Conservation (phyloP, 2,113 vertebrate genomes). For the Gobius niger region DNA sequence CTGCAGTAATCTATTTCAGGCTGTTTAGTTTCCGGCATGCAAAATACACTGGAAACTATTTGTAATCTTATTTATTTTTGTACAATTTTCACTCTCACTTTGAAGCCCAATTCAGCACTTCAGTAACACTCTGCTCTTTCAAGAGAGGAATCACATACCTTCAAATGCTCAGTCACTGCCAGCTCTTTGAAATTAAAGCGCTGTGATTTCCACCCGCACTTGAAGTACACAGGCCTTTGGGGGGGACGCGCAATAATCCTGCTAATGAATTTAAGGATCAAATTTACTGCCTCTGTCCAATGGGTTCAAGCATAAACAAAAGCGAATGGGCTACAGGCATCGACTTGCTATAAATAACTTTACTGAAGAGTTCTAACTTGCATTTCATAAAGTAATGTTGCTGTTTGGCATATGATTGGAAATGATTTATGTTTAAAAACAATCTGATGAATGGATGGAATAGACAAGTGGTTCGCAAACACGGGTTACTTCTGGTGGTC, state of each 20-base stretch:
- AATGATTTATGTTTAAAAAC: neutral
- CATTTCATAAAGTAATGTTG: neutral
- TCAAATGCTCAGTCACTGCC: neutral
- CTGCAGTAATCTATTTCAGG: too few relatives aligned
- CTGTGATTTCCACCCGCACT: constrained; percentile 8
- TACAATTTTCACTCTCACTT: neutral
- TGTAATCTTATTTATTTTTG: neutral
- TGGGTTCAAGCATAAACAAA: constrained; percentile 18
- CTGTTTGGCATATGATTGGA: neutral
- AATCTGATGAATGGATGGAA: neutral
- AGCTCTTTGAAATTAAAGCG: neutral
- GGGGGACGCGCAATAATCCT: constrained; percentile 7
- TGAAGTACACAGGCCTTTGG: constrained; percentile 9
- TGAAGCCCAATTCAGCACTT: neutral
- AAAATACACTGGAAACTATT: neutral
- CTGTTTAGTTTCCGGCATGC: neutral
- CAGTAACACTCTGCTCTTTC: neutral
- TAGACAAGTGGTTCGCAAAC: neutral
- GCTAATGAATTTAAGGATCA: constrained; percentile 10
- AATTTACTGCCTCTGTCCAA: constrained; percentile 2
- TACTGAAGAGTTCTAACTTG: neutral
- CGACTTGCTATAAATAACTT: constrained; percentile 4
- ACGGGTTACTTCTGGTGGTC: too few relatives aligned
- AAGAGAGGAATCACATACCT: constrained; percentile 7
- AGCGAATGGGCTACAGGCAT: constrained; percentile 5